A percentile compares a stretch with the other conserved stretches of the same genome.
phyloP scores from a whole-genome alignment of 2,113 vertebrate species.

The Zonotrichia leucophrys region DNA sequence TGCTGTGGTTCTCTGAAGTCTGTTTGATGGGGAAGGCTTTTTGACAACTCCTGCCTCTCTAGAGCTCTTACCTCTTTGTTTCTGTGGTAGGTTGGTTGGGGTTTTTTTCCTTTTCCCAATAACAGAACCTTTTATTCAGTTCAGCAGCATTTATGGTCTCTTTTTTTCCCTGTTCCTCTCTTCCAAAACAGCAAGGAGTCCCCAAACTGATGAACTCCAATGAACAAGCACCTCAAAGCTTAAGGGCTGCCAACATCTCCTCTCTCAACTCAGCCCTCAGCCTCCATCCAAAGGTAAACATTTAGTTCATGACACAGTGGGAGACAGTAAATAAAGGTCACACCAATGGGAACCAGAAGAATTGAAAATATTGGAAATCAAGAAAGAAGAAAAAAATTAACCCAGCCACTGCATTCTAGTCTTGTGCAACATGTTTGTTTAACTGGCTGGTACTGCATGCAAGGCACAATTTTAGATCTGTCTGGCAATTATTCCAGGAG shows the following conservation, averaged over 20 bases:
- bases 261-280: neutral
- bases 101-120: neutral
- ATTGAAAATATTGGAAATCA: neutral
- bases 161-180: neutral
- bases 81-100: neutral
- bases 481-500: neutral
- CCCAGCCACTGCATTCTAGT: neutral
- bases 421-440: neutral
- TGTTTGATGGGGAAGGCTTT: constrained; percentile 55
- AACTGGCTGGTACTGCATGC: neutral
- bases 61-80: constrained; percentile 61
- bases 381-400: constrained; percentile 14
- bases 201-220: neutral
- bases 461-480: neutral
- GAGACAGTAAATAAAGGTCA: neutral
- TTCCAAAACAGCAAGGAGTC: neutral
- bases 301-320: neutral
- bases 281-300: neutral
- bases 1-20: constrained; percentile 54
- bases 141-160: constrained; percentile 1
- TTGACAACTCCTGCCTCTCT: constrained; percentile 58
- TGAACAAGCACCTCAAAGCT: neutral
- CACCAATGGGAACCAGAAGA: neutral
- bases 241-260: neutral
- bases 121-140: constrained; percentile 17